Evolutionary conservation across 2,113 vertebrate genomes (phyloP).

Genomic region (Periophthalmus modestus): DNA sequence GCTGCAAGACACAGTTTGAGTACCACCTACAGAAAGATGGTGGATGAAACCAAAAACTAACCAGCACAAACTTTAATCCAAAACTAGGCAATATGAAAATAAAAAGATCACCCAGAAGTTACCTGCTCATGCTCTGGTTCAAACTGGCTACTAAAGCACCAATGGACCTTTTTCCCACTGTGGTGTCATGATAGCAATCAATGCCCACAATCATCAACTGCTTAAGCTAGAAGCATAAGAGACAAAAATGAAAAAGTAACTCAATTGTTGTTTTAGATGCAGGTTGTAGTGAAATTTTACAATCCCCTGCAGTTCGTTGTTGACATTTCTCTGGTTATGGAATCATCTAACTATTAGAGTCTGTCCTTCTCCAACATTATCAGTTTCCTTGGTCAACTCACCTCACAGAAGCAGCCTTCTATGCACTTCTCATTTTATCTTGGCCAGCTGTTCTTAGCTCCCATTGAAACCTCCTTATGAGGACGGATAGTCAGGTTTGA

Average conservation of each 20-base stretch:
- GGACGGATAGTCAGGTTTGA: no score
- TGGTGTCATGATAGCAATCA: conserved; percentile 91
- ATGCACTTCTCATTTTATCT: no score
- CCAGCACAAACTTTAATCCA: neutral
- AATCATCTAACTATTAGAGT: no score
- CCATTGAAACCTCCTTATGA: no score
- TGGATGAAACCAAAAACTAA: neutral
- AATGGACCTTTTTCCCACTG: conserved; percentile 84
- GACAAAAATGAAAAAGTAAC: neutral
- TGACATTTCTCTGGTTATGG: no score
- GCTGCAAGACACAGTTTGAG: conserved; percentile 89
- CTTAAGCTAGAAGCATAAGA: conserved; percentile 79
- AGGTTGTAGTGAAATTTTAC: no score
- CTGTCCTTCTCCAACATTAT: no score
- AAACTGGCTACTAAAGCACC: conserved; percentile 92
- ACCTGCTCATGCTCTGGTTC: conserved; percentile 90
- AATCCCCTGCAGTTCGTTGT: no score
- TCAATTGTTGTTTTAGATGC: neutral
- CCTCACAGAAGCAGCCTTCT: no score
- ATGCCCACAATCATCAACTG: conserved; percentile 95
- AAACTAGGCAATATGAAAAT: neutral
- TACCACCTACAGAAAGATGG: conserved; percentile 82
- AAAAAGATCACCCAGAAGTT: neutral
- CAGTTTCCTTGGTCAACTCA: no score
- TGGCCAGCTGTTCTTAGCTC: no score